Conservation (phyloP, 2,888 invertebrate genomes). For the Acholoe squamosa region DNA sequence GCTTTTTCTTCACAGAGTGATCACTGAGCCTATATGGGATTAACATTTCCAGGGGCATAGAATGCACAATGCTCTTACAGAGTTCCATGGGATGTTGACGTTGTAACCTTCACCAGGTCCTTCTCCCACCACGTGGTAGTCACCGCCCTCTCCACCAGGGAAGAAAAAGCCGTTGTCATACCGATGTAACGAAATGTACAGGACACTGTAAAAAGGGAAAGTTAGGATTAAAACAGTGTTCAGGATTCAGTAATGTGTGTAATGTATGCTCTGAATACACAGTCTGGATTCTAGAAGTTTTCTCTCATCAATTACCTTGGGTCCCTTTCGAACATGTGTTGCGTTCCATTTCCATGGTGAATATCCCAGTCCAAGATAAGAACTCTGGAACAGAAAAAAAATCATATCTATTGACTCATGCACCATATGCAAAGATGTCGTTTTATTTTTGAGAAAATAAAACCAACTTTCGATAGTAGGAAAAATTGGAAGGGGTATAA, state of each 20-base stretch:
- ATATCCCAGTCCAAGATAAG: conserved; percentile 97
- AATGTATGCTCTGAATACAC: too few relatives aligned
- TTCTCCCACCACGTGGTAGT: conserved; percentile 86
- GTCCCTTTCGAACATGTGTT: conserved; percentile 83
- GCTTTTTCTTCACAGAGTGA: too few relatives aligned
- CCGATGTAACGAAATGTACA: conserved; percentile 96
- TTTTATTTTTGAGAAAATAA: too few relatives aligned
- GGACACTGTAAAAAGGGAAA: conserved; percentile 85
- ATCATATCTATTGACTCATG: too few relatives aligned
- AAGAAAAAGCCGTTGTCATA: conserved; percentile 95
- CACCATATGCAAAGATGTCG: too few relatives aligned
- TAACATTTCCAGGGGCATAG: too few relatives aligned
- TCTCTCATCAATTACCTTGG: conserved; percentile 89
- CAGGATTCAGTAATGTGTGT: too few relatives aligned
- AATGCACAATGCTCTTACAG: conserved; percentile 66
- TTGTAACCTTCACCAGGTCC: conserved; percentile 88
- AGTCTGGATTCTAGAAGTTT: too few relatives aligned
- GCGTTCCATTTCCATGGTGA: conserved; percentile 96
- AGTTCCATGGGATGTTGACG: conserved; percentile 95
- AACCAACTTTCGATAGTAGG: too few relatives aligned
- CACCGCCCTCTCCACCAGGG: conserved; percentile 88
- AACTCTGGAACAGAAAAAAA: conserved; percentile 85
- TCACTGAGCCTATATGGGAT: too few relatives aligned
- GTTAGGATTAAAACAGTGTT: too few relatives aligned
- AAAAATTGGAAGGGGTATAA: too few relatives aligned